Percentiles rank a stretch among this genome's conserved stretches.
phyloP scores from a whole-genome alignment of 2,113 vertebrate genomes.

The Erythrocebus patas region DNA sequence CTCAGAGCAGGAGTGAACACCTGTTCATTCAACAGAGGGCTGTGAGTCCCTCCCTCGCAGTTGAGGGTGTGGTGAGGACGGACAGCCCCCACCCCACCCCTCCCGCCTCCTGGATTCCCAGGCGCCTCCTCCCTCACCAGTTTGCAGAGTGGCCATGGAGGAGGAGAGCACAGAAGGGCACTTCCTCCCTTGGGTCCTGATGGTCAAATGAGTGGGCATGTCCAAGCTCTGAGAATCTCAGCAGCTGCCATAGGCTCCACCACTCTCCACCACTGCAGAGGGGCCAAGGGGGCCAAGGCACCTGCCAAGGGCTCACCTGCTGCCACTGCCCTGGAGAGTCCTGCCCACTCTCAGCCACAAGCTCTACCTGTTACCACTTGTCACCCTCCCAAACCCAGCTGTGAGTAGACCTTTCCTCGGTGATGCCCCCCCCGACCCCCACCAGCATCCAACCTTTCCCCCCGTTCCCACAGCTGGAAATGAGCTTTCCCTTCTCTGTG shows the following conservation, averaged over 20 bases:
- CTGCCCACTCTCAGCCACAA: neutral
- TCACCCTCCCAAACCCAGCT: neutral
- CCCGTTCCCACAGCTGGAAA: neutral
- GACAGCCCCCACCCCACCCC: neutral
- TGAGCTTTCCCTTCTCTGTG: neutral
- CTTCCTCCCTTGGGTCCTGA: neutral
- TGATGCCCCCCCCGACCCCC: neutral
- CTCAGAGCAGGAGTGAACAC: accelerated
- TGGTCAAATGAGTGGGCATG: neutral
- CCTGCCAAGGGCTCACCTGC: neutral
- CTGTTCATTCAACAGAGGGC: neutral
- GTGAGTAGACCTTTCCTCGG: neutral
- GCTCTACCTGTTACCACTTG: neutral
- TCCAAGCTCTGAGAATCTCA: neutral
- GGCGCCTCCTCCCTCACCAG: neutral
- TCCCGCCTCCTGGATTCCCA: neutral
- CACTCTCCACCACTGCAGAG: neutral
- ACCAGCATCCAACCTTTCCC: neutral
- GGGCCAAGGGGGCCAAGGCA: accelerated
- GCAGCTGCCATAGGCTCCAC: neutral
- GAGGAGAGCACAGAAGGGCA: neutral
- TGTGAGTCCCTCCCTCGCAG: neutral
- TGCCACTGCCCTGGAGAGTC: neutral
- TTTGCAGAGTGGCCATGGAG: neutral
- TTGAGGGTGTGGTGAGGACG: neutral